A percentile compares a stretch with the other conserved stretches of the same genome.
Evolutionary conservation across 2,888 invertebrate genomes (phyloP).

Genomic region (Halictus ligatus): DNA sequence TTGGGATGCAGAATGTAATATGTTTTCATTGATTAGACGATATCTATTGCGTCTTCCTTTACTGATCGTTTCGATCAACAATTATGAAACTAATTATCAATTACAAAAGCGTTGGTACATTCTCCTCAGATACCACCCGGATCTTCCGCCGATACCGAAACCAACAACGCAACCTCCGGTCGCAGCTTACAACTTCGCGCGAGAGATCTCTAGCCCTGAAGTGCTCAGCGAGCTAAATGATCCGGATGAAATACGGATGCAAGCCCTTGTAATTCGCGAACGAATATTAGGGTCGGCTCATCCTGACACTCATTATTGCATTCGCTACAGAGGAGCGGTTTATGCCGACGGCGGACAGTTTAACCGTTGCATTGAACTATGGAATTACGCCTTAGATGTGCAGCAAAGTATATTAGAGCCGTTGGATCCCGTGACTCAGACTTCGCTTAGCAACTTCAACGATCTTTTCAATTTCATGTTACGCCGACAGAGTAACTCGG

Average conservation of each 20-base stretch:
- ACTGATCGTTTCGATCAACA: neutral
- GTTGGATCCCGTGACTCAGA: conserved; percentile 97
- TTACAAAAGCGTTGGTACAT: neutral
- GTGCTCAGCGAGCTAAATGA: conserved; percentile 95
- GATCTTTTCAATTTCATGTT: conserved; percentile 98
- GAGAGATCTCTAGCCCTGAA: conserved; percentile 92
- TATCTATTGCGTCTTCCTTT: neutral
- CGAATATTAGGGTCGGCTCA: conserved; percentile 96
- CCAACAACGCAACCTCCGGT: conserved; percentile 89
- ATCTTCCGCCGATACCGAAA: conserved; percentile 90
- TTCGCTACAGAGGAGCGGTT: conserved; percentile 95
- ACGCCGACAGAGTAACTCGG: conserved; percentile 88
- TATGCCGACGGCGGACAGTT: conserved; percentile 98
- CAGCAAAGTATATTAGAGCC: conserved; percentile 97
- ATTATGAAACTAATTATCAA: neutral
- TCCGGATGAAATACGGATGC: conserved; percentile 98
- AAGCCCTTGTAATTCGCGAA: conserved; percentile 95
- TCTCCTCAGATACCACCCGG: conserved; percentile 86
- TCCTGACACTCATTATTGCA: conserved; percentile 98
- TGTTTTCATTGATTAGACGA: neutral
- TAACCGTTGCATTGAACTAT: conserved; percentile 95
- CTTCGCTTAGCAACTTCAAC: conserved; percentile 96
- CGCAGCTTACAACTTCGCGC: conserved; percentile 94
- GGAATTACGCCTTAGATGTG: conserved; percentile 99
- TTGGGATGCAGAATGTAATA: too few relatives aligned